Conservation (phyloP, 2,113 vertebrate species). For the Pelmatolapia mariae region DNA sequence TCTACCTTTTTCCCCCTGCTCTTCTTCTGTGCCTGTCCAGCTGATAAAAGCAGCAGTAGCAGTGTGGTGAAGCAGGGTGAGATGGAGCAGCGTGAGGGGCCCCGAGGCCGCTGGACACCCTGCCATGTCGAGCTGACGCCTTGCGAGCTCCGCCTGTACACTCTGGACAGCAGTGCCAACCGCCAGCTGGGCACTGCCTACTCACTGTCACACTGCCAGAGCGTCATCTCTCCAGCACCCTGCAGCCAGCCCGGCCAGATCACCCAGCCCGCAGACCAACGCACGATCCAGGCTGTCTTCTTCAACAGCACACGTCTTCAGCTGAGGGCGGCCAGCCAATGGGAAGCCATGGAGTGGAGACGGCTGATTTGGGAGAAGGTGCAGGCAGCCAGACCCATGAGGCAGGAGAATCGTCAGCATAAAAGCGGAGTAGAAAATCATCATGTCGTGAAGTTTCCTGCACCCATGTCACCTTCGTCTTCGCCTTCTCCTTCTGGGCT, state of each 20-base stretch:
- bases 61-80: constrained; percentile 89
- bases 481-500: constrained; percentile 42
- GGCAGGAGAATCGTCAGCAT: constrained; percentile 51
- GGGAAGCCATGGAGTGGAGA: constrained; percentile 92
- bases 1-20: not conserved
- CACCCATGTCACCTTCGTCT: constrained; percentile 31
- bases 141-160: constrained; percentile 85
- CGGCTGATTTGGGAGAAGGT: constrained; percentile 86
- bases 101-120: constrained; percentile 82
- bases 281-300: constrained; percentile 83
- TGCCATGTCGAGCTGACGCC: constrained; percentile 89
- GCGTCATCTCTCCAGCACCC: constrained; percentile 72
- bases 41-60: constrained; percentile 78
- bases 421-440: constrained; percentile 41
- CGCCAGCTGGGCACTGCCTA: constrained; percentile 80
- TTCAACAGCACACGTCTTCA: constrained; percentile 86
- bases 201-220: constrained; percentile 87
- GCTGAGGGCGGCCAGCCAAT: constrained; percentile 81
- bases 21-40: constrained; percentile 53
- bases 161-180: constrained; percentile 86
- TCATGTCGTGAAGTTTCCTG: constrained; percentile 7
- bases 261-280: constrained; percentile 74
- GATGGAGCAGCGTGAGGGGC: constrained; percentile 84
- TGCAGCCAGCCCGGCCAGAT: constrained; percentile 25
- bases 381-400: constrained; percentile 61